Evolutionary conservation across 1,140 invertebrate genomes (phyloP), one percentile per base, ranked within the genome.

Genomic region (Odontomachus brunneus): DNA sequence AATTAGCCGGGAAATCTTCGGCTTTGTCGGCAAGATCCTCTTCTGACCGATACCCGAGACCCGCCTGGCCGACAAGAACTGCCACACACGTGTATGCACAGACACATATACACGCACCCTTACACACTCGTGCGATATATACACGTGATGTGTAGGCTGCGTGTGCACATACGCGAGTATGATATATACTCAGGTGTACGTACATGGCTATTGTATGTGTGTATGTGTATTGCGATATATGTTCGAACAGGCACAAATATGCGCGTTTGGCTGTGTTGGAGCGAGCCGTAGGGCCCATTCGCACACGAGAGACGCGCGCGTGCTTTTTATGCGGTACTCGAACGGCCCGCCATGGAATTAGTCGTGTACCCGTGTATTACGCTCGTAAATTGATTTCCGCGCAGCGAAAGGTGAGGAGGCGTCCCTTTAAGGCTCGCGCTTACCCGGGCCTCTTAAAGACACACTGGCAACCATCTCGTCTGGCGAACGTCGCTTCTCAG

Each of bases 1-100:
- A 94, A 94, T 94, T 94, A 94, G 93, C 93, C 91, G 93, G 93
- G 93, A 94, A 94, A 94, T 94, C 93, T 94, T 92, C 86, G 88
- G 92, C 93, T 94, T 94, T 94, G 93, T 94, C 93, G 93, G 93
- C 92, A 75, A 91, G 90, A 91, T 92, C 88, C 89, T 91, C 89
- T 89, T 91, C 87, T 90, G 87, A 90, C 90, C 91, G 86, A 92
- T 91, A 90, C 91, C 65, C 85, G 59, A 83, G 90, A 85, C 78
- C 86, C 67, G 82, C 76, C 86, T 82, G 87, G 49, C 63, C 84
- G 48, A 84, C 84, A 88, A 90, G 89, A 88, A 89, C 22, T 53
- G 44, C 75, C 48, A 66, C 59, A 17, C 49, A 7, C 26, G 17
- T 57, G 5, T 22, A 33, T n/a, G 19, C 26, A 15, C 4, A n/a